A percentile compares a stretch with the other conserved stretches of the same genome.
These are phyloP conservation scores for Lepidostoma basale DNA, from an alignment of 1,140 invertebrate genomes.

Conservation along the genomic window DNA sequence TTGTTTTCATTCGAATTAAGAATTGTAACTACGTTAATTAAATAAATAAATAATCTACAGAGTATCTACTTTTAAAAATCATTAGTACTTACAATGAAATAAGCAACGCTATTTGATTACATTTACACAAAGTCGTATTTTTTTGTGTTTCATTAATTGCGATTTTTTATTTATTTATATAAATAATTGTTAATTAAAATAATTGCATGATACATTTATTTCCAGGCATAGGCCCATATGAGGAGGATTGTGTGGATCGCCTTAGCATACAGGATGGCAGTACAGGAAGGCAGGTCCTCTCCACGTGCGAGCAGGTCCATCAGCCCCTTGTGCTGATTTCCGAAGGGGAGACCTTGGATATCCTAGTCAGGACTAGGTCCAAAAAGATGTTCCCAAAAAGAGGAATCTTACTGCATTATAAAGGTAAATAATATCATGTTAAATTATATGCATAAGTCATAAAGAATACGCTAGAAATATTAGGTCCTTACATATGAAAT, in stretches of 20 bases:
- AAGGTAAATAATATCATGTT: conserved; percentile 53
- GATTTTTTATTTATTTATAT: too few relatives aligned
- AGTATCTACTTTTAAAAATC: too few relatives aligned
- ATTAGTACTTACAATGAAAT: too few relatives aligned
- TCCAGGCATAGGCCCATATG: conserved; percentile 56
- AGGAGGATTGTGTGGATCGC: conserved; percentile 56
- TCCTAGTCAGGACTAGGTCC: conserved; percentile 56
- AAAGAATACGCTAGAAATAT: too few relatives aligned
- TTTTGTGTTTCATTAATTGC: too few relatives aligned
- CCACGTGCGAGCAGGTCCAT: conserved; percentile 59
- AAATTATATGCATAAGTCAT: not conserved
- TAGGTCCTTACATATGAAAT: too few relatives aligned
- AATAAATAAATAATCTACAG: too few relatives aligned
- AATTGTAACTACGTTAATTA: too few relatives aligned
- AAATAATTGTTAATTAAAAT: too few relatives aligned
- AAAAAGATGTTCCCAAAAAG: conserved; percentile 61
- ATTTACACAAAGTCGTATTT: too few relatives aligned
- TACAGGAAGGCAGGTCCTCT: conserved; percentile 51
- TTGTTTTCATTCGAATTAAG: too few relatives aligned
- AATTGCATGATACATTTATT: not conserved
- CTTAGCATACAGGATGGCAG: conserved; percentile 54
- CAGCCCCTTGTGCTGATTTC: conserved; percentile 54
- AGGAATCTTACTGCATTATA: conserved; percentile 63
- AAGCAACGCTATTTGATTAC: too few relatives aligned
- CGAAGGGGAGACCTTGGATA: conserved; percentile 53